These are phyloP conservation scores for Virgularia gustaviana DNA, from an alignment of 92 coral and sea anemone species.

Conservation along the genomic window DNA sequence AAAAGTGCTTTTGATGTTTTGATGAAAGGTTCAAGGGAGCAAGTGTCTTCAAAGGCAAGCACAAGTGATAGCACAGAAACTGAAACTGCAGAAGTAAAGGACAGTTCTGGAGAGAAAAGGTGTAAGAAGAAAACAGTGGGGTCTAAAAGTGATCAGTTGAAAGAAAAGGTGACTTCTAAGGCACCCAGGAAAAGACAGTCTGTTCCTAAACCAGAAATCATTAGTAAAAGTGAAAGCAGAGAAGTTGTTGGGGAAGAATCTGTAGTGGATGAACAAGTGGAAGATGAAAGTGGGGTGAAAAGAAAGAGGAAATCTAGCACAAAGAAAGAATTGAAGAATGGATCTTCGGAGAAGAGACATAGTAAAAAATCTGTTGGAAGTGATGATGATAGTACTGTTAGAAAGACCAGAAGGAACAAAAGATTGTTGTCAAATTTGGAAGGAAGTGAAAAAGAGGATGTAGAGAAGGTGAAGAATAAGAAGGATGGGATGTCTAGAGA, in stretches of 20 bases:
- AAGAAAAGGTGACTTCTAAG: not conserved
- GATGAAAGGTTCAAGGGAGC: conserved; percentile 5
- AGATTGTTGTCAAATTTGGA: not conserved
- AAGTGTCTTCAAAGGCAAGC: not conserved
- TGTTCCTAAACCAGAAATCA: too few relatives aligned
- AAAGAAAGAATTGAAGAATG: not conserved
- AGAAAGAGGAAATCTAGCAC: not conserved
- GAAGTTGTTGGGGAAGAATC: not conserved
- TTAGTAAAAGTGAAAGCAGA: too few relatives aligned
- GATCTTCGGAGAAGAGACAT: not conserved
- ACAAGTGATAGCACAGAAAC: not conserved
- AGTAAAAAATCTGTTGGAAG: not conserved
- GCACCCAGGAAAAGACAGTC: not conserved
- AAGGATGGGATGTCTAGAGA: too few relatives aligned
- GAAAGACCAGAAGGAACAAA: not conserved
- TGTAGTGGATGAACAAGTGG: not conserved
- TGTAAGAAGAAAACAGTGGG: not conserved
- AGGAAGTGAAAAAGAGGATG: not conserved
- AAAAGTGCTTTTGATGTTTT: conserved; percentile 14
- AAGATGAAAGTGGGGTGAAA: not conserved
- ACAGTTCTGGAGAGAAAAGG: not conserved
- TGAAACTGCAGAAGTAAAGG: not conserved
- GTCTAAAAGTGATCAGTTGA: not conserved
- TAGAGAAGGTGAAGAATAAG: too few relatives aligned
- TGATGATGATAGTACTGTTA: not conserved